A percentile compares a stretch with the other conserved stretches of the same genome.
phyloP scores from a whole-genome alignment of 92 coral and sea anemone species.

The Isaurus tuberculatus region DNA sequence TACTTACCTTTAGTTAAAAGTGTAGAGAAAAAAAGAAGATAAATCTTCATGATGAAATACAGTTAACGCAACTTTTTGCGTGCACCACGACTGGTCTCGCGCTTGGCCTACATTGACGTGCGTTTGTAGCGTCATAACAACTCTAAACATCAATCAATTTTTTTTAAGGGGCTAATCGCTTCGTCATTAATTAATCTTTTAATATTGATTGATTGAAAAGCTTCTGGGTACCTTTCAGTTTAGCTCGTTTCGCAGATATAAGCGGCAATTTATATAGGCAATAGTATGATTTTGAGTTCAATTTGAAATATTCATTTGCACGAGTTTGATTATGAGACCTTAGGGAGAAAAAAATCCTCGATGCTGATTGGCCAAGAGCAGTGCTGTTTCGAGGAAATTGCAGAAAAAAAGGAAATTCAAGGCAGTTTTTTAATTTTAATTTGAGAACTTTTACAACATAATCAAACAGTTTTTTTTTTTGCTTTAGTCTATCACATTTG shows the following conservation, averaged over 20 bases:
- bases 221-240: background rate
- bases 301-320: too few relatives aligned
- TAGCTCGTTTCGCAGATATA: background rate
- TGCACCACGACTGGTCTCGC: background rate
- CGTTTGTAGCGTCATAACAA: background rate
- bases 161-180: background rate
- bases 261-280: background rate
- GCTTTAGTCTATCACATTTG: too few relatives aligned
- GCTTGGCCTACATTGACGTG: background rate
- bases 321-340: too few relatives aligned
- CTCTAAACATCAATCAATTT: background rate
- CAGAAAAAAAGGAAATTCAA: too few relatives aligned
- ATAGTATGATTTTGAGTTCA: too few relatives aligned
- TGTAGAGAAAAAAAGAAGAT: background rate
- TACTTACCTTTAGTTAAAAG: background rate
- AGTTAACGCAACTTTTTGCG: background rate
- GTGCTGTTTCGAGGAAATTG: too few relatives aligned
- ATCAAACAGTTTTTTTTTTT: too few relatives aligned
- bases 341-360: too few relatives aligned
- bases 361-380: too few relatives aligned
- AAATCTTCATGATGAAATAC: background rate
- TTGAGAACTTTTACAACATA: too few relatives aligned
- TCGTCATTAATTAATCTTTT: too few relatives aligned
- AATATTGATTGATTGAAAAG: background rate
- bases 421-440: too few relatives aligned